Conservation (phyloP, 1,140 invertebrate genomes). For the Physella acuta region DNA sequence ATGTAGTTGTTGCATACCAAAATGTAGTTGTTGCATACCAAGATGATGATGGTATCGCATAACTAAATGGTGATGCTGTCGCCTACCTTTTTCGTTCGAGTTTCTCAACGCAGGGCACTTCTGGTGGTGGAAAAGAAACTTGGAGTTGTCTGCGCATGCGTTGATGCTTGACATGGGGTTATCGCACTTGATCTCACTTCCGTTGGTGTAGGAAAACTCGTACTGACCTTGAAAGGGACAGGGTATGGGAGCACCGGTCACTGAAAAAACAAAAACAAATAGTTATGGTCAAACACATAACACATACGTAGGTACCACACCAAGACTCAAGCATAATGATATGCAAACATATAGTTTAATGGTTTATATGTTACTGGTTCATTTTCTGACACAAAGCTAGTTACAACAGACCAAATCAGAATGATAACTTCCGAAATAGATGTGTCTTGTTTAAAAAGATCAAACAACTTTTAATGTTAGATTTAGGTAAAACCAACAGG, state of each 20-base stretch:
- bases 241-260: slow-evolving; percentile 49
- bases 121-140: slow-evolving; percentile 49
- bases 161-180: slow-evolving; percentile 41
- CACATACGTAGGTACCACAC: neutral
- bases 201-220: slow-evolving; percentile 45
- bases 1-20: too few species aligned
- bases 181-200: slow-evolving; percentile 32
- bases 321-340: neutral
- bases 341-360: neutral
- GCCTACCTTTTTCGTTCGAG: slow-evolving; percentile 41
- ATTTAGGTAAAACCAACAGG: too few species aligned
- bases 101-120: slow-evolving; percentile 40
- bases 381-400: neutral
- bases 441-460: neutral
- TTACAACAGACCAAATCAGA: neutral
- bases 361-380: neutral
- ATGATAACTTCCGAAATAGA: neutral
- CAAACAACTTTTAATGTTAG: too few species aligned
- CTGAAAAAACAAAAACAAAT: slow-evolving; percentile 39
- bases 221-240: slow-evolving; percentile 60
- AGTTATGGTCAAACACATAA: neutral
- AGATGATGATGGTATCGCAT: too few species aligned
- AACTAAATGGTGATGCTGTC: too few species aligned
- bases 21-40: too few species aligned
- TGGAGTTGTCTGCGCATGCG: slow-evolving; percentile 51